These are phyloP conservation scores for Coracias cyanogaster DNA, from an alignment of 2,797 vertebrate genomes.

Conservation along the genomic window DNA sequence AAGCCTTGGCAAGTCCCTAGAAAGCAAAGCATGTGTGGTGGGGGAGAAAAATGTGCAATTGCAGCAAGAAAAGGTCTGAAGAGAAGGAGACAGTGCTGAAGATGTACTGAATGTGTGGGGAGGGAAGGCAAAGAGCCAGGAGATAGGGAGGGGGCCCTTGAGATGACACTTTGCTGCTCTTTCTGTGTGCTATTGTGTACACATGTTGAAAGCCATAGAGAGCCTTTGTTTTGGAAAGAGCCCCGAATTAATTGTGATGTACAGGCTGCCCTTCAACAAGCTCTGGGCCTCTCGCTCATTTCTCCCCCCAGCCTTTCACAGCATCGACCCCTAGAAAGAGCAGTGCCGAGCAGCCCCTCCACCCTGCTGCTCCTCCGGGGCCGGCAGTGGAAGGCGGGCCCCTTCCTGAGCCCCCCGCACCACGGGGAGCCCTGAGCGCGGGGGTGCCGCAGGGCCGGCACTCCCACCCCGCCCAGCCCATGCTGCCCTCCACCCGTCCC, in stretches of 20 bases:
- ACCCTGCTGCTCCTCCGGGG: not conserved
- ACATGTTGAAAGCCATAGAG: not conserved
- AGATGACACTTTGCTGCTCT: not conserved
- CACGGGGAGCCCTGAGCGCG: not conserved
- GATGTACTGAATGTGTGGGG: not conserved
- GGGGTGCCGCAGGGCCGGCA: not conserved
- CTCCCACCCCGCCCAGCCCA: not conserved
- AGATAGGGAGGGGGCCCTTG: not conserved
- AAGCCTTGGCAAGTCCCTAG: not conserved
- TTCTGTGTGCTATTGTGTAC: slow-evolving; percentile 37
- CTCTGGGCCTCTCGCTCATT: not conserved
- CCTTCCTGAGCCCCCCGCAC: not conserved
- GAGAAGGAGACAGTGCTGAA: not conserved
- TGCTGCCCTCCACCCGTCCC: not conserved
- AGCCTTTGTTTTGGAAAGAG: slow-evolving; percentile 22
- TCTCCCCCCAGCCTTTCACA: not conserved
- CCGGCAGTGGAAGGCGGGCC: not conserved
- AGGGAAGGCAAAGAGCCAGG: not conserved
- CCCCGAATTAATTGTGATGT: slow-evolving; percentile 41
- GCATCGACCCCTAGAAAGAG: not conserved
- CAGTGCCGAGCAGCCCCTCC: not conserved
- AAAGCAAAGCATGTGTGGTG: not conserved
- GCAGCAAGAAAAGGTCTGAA: not conserved
- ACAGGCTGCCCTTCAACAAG: not conserved
- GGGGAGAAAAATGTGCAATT: not conserved